Evolutionary conservation across 2,888 invertebrate species (phyloP).

Genomic region (Hipparchia sbordonii): DNA sequence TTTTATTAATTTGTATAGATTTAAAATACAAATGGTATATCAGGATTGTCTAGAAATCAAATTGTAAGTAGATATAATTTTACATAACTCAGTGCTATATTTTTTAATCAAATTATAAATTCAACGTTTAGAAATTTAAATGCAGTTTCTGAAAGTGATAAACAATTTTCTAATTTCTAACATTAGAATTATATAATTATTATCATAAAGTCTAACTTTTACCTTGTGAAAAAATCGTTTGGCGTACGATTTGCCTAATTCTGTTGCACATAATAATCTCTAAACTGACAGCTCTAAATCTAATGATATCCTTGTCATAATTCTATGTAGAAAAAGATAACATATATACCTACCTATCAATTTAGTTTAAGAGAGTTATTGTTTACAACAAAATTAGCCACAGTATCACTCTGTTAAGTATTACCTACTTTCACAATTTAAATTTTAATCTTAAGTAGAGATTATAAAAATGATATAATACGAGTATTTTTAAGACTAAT

Average conservation of each 20-base stretch:
- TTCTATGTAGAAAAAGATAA: no score
- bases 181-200: neutral
- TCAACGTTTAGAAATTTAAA: neutral
- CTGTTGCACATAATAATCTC: no score
- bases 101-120: neutral
- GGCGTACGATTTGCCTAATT: neutral
- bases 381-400: no score
- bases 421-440: no score
- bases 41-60: neutral
- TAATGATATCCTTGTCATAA: no score
- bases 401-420: no score
- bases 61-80: neutral
- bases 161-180: neutral
- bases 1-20: no score
- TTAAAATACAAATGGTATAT: no score
- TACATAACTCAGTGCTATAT: no score
- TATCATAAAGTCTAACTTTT: slow-evolving; percentile 10
- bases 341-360: no score
- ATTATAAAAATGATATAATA: slow-evolving; percentile 10
- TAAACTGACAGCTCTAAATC: no score
- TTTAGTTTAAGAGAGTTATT: no score
- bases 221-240: neutral
- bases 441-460: neutral
- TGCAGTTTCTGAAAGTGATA: slow-evolving; percentile 4
- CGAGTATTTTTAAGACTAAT: slow-evolving; percentile 29